Conservation (phyloP, 1,140 invertebrate species). For the Drosophila lini region DNA sequence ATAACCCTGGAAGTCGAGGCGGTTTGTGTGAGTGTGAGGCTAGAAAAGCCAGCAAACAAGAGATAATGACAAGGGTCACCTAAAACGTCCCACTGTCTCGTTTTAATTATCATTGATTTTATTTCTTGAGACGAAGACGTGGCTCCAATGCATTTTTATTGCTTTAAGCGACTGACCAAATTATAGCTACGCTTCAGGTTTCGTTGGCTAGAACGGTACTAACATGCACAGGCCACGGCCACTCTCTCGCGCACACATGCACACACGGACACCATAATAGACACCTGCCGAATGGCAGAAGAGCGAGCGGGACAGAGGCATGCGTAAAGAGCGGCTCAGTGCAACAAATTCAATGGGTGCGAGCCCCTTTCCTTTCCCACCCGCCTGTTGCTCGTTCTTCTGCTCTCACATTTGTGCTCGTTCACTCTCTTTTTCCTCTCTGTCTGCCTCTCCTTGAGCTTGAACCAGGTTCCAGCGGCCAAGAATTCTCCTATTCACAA, state of each 20-base stretch:
- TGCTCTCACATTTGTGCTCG: slow-evolving; percentile 9
- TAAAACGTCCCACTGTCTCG: slow-evolving; percentile 12
- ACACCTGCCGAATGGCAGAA: slow-evolving; percentile 46
- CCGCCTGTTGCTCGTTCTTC: slow-evolving; percentile 31
- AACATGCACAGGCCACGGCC: slow-evolving; percentile 53
- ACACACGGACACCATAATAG: slow-evolving; percentile 10
- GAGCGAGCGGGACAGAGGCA: slow-evolving; percentile 36
- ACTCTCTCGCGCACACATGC: slow-evolving; percentile 22
- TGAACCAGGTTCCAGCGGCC: slow-evolving; percentile 56
- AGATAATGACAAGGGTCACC: slow-evolving; percentile 63
- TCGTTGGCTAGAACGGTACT: slow-evolving; percentile 79
- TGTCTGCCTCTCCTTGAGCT: slow-evolving; percentile 56
- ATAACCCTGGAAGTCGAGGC: slow-evolving; percentile 63
- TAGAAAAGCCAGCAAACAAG: slow-evolving; percentile 56
- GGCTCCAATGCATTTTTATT: slow-evolving; percentile 70
- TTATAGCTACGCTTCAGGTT: slow-evolving; percentile 80
- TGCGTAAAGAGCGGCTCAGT: slow-evolving; percentile 65
- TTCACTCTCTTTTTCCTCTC: slow-evolving; percentile 19
- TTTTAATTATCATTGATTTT: slow-evolving; percentile 40
- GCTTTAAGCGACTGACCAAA: slow-evolving; percentile 65
- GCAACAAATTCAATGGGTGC: slow-evolving; percentile 58
- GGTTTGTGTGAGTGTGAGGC: slow-evolving; percentile 41
- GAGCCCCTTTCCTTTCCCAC: slow-evolving; percentile 19
- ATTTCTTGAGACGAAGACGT: slow-evolving; percentile 53
- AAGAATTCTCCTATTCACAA: slow-evolving; percentile 59